Base-by-base conservation (phyloP, 2,888 invertebrate species). In the Hypomecis atomaria region DNA sequence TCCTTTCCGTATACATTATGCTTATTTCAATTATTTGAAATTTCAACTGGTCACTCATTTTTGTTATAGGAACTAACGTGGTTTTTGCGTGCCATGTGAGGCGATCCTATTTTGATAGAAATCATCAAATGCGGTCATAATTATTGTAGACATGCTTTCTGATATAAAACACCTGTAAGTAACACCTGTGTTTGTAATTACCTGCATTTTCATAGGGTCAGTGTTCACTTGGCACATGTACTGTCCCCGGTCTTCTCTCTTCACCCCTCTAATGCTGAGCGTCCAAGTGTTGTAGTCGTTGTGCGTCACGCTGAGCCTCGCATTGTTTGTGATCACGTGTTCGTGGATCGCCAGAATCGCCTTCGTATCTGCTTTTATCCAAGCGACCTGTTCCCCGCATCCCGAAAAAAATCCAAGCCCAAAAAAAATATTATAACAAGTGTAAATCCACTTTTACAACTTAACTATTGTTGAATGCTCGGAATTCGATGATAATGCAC, bases 191-290 rank as follows among this genome's bases (percentile, higher is more conserved):
- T 23, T 7, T 33, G n/a, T 6, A 55, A 72, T 91, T 93, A 97
- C 97, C 96, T 97, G 97, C 95, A 97, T 97, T 94, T 97, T 97
- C 97, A 97, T 97, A 53, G 97, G 98, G 89, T 97, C 96, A 65
- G 98, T 98, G 90, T 98, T 98, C 82, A 98, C 97, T 94, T 98
- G 98, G 93, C 97, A 98, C 98, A 98, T 98, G 88, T 98, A 98
- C 87, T 96, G 96, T 78, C 98, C 98, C 68, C 97, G 93, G 91
- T 98, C 98, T 85, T 97, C 97, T 78, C 96, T 94, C 84, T 96
- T 95, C 75, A 97, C 98, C 75, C 96, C 95, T 75, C 96, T 94
- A 84, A 98, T 97, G 89, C 96, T 96, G 76, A 98, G 94, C 67
- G 97, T 98, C 98, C 98, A 98, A 78, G 98, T 98, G 89, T 97